phyloP scores from a whole-genome alignment of 1,140 invertebrate genomes.

The Drosophila virilis region DNA sequence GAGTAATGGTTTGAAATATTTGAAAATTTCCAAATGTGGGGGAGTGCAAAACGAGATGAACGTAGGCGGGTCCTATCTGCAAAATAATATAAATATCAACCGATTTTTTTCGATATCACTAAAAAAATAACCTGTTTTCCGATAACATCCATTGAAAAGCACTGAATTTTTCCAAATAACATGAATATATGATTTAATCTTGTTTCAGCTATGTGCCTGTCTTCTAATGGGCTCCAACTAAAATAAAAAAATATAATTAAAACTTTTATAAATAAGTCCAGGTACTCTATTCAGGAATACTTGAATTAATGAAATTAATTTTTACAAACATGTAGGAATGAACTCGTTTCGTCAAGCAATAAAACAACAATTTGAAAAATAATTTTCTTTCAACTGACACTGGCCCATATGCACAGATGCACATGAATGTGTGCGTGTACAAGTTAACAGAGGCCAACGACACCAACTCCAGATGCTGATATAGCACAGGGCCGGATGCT shows the following conservation, averaged over 20 bases:
- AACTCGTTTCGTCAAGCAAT: too few relatives aligned
- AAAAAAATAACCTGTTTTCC: slow-evolving; percentile 56
- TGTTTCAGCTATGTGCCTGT: slow-evolving; percentile 68
- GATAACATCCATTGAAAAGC: slow-evolving; percentile 58
- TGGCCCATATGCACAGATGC: too few relatives aligned
- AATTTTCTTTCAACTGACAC: too few relatives aligned
- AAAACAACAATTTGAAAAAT: too few relatives aligned
- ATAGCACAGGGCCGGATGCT: too few relatives aligned
- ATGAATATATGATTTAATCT: slow-evolving; percentile 60
- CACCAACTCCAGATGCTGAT: too few relatives aligned
- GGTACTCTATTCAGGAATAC: too few relatives aligned
- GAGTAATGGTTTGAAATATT: slow-evolving; percentile 92
- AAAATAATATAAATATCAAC: slow-evolving; percentile 9
- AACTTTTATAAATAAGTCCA: not conserved
- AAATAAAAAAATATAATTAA: not conserved
- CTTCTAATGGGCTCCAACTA: slow-evolving; percentile 53
- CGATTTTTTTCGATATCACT: not conserved
- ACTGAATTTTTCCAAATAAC: slow-evolving; percentile 54
- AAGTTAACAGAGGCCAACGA: too few relatives aligned
- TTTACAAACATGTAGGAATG: too few relatives aligned
- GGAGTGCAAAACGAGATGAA: slow-evolving; percentile 88
- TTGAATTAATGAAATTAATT: too few relatives aligned
- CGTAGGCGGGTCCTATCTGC: slow-evolving; percentile 92
- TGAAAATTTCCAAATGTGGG: slow-evolving; percentile 87
- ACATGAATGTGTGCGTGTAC: too few relatives aligned